phyloP scores from a whole-genome alignment of 2,797 vertebrate genomes.

The Phataginus tetradactyla region DNA sequence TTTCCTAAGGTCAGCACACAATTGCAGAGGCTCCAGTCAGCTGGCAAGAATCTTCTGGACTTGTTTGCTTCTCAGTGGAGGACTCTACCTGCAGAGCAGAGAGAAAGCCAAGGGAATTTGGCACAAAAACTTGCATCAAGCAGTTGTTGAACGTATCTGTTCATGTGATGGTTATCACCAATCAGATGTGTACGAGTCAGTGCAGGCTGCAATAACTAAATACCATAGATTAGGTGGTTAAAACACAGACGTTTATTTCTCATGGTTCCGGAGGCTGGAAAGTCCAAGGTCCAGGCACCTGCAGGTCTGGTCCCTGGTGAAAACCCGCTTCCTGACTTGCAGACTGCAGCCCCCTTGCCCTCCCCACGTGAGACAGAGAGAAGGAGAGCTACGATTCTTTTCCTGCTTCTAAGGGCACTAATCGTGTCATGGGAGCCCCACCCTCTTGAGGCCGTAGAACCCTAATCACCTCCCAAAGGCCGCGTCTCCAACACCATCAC shows the following conservation, averaged over 20 bases:
- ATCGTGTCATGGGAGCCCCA: neutral
- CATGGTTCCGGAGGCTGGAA: neutral
- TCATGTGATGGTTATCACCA: neutral
- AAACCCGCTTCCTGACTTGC: neutral
- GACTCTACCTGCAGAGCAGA: neutral
- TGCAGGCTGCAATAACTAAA: neutral
- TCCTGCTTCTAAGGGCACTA: neutral
- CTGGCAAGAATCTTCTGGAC: neutral
- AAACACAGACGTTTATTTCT: neutral
- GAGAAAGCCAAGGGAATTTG: neutral
- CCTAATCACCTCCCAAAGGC: neutral
- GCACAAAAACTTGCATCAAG: neutral
- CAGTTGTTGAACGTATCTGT: neutral
- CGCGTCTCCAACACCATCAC: neutral
- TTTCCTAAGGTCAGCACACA: neutral
- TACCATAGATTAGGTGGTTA: neutral
- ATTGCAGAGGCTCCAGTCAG: neutral
- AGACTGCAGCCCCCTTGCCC: neutral
- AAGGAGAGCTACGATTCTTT: neutral
- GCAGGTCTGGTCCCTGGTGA: neutral
- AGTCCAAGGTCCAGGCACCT: neutral
- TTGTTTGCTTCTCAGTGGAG: neutral
- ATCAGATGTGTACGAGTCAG: neutral
- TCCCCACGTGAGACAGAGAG: neutral
- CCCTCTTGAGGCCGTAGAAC: neutral